Conservation (phyloP, 1,140 invertebrate genomes). For the Philopotamus ludificatus region DNA sequence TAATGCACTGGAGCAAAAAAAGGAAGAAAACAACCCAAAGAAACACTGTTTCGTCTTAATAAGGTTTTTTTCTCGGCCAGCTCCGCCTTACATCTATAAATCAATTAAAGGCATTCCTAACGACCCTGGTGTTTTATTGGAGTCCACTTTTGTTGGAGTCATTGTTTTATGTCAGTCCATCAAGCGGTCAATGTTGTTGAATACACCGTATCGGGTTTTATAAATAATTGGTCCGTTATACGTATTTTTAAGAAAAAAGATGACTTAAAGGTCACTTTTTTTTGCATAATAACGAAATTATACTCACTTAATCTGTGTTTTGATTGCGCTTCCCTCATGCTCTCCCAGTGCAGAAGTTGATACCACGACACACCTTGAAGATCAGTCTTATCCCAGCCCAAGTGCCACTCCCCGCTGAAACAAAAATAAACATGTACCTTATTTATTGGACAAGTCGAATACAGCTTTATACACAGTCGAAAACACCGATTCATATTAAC, state of each 20-base stretch:
- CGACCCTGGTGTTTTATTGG: constrained; percentile 26
- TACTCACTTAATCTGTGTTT: constrained; percentile 91
- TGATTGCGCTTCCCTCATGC: constrained; percentile 86
- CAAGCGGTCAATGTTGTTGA: not conserved
- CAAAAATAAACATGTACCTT: no score
- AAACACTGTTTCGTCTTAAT: constrained; percentile 32
- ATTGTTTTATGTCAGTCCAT: not conserved
- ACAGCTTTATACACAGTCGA: no score
- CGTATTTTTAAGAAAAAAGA: not conserved
- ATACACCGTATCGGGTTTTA: no score
- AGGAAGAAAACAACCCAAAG: constrained; percentile 3
- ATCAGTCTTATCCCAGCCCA: constrained; percentile 80
- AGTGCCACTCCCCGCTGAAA: constrained; percentile 87
- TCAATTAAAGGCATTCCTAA: constrained; percentile 39
- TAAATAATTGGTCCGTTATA: no score
- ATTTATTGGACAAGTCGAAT: no score
- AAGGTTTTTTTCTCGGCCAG: constrained; percentile 31
- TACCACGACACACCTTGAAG: constrained; percentile 92
- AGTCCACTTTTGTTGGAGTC: constrained; percentile 24
- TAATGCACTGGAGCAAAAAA: constrained; percentile 4
- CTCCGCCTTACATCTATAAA: constrained; percentile 30
- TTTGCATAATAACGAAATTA: constrained; percentile 4
- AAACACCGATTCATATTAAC: no score
- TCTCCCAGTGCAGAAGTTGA: constrained; percentile 89
- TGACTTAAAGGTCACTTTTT: not conserved